These are phyloP conservation scores for Cyclura pinguis DNA, from an alignment of 2,797 vertebrate genomes.

Conservation along the genomic window DNA sequence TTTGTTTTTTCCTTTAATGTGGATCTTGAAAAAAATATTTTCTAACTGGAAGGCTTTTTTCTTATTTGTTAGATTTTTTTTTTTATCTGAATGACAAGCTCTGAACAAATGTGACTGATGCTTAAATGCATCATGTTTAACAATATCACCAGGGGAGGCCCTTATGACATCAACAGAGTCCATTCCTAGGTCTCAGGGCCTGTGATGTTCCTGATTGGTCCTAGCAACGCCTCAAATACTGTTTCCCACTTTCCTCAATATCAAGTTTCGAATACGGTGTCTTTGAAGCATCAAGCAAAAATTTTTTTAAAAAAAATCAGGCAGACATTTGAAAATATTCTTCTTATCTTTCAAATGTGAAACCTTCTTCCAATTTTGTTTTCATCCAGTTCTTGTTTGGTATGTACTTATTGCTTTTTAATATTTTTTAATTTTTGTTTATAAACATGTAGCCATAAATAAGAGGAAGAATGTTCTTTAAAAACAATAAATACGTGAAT, in stretches of 20 bases:
- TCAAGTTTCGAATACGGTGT: not conserved
- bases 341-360: not conserved
- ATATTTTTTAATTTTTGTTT: not conserved
- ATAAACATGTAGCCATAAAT: not conserved
- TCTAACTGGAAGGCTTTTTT: too few relatives aligned
- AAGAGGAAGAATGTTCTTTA: not conserved
- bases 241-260: not conserved
- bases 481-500: not conserved
- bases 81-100: too few relatives aligned
- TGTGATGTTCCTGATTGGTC: too few relatives aligned
- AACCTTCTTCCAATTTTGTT: not conserved
- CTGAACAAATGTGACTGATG: too few relatives aligned
- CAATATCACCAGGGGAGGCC: too few relatives aligned
- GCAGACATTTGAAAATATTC: not conserved
- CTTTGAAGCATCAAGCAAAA: not conserved
- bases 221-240: not conserved
- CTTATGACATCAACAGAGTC: too few relatives aligned
- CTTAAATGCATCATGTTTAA: too few relatives aligned
- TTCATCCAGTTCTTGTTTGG: not conserved
- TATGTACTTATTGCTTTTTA: not conserved
- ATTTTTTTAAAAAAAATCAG: not conserved
- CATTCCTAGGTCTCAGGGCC: too few relatives aligned
- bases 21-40: too few relatives aligned
- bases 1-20: too few relatives aligned
- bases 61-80: too few relatives aligned